Conservation (phyloP, 2,888 invertebrate species). For the Amphipoea oculea region DNA sequence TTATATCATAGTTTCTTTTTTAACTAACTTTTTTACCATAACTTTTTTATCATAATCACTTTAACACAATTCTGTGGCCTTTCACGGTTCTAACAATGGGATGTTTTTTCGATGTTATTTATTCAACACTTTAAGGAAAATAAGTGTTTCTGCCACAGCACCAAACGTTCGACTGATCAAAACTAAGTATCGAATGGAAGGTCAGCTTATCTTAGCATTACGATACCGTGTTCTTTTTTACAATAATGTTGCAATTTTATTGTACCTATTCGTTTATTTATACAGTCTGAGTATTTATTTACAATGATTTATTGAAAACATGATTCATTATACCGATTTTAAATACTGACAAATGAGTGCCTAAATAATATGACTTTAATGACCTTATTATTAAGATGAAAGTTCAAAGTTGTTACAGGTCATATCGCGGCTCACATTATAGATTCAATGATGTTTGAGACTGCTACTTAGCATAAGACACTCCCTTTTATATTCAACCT, state of each 20-base stretch:
- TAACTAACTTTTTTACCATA: too few species aligned
- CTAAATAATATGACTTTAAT: too few species aligned
- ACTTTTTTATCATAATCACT: conserved; percentile 34
- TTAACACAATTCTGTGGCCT: conserved; percentile 34
- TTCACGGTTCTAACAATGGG: conserved; percentile 17
- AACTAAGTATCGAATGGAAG: conserved; percentile 31
- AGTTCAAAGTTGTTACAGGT: background rate
- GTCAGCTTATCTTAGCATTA: conserved; percentile 52
- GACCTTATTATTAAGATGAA: background rate
- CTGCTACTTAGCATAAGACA: background rate
- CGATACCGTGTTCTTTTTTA: conserved; percentile 36
- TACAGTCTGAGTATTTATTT: background rate
- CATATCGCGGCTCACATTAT: background rate
- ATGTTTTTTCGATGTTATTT: conserved; percentile 17
- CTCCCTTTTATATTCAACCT: too few species aligned
- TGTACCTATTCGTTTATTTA: conserved; percentile 3
- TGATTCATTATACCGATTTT: background rate
- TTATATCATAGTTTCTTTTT: background rate
- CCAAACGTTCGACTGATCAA: conserved; percentile 40
- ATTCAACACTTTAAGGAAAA: conserved; percentile 11
- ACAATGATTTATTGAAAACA: background rate
- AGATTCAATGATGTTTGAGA: background rate
- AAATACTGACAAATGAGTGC: background rate
- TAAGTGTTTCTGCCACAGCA: conserved; percentile 31
- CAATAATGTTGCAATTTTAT: conserved; percentile 13